Conservation (phyloP, 2,888 invertebrate species). For the Drosophila setosimentum region DNA sequence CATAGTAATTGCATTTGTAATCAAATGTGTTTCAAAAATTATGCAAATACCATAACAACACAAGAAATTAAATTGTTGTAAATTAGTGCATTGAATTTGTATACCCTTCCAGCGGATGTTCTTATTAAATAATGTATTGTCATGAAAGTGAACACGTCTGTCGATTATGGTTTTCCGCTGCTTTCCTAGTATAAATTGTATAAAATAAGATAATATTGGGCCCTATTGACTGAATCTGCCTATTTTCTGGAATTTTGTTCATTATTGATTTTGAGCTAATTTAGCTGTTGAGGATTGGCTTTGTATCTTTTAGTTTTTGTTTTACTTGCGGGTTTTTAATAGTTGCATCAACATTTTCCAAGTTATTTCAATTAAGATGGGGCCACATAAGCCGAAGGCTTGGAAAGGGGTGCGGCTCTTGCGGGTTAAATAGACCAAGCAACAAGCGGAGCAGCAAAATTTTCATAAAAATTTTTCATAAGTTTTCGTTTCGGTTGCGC, state of each 20-base stretch:
- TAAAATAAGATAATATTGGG: not conserved
- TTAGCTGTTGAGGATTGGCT: conserved; percentile 11
- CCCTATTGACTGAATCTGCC: not conserved
- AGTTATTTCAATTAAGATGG: conserved; percentile 74
- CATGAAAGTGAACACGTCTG: not conserved
- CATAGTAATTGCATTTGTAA: conserved; percentile 25
- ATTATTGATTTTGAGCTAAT: conserved; percentile 28
- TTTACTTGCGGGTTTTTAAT: conserved; percentile 34
- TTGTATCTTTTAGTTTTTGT: not conserved
- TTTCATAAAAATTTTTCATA: conserved; percentile 77
- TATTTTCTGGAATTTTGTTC: not conserved
- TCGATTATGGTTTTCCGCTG: not conserved
- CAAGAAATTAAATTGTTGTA: not conserved
- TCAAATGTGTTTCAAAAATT: conserved; percentile 30
- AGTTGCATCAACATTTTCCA: conserved; percentile 50
- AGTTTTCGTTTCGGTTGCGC: conserved; percentile 77
- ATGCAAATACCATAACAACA: not conserved
- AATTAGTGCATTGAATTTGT: conserved; percentile 1
- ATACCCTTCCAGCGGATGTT: not conserved
- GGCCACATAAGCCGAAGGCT: conserved; percentile 41
- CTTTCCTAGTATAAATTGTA: not conserved
- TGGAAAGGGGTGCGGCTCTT: not conserved
- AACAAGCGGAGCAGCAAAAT: conserved; percentile 46
- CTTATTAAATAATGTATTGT: not conserved
- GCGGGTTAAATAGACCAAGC: conserved; percentile 4